Evolutionary conservation across 2,113 vertebrate genomes (phyloP).

Genomic region (Siniperca chuatsi): DNA sequence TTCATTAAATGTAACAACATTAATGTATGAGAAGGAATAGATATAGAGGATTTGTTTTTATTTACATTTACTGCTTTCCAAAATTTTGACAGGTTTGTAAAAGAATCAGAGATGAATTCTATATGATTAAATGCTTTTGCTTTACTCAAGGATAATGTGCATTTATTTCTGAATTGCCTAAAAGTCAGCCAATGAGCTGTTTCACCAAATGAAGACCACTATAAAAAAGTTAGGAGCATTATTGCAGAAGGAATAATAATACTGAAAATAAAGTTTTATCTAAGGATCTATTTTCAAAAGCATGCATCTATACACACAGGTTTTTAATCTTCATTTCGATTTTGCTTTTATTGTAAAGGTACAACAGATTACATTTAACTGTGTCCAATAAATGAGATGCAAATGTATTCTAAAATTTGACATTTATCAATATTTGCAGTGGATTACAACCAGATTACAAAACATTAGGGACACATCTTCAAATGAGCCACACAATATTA

Average conservation of each 20-base stretch:
- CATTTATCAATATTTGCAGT: neutral
- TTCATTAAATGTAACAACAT: no score
- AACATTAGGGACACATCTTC: neutral
- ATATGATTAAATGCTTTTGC: no score
- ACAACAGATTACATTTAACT: neutral
- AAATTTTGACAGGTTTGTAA: no score
- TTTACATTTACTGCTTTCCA: no score
- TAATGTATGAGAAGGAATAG: no score
- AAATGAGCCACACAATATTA: neutral
- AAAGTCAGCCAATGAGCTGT: no score
- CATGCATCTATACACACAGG: no score
- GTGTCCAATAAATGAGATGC: neutral
- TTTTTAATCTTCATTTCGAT: neutral
- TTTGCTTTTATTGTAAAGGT: neutral
- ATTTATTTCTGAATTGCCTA: no score
- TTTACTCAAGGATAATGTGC: no score
- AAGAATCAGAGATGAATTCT: no score
- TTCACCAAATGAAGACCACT: constrained; percentile 7
- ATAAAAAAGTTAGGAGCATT: neutral
- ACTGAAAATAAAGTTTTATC: neutral
- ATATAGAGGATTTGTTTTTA: no score
- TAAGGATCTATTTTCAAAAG: neutral
- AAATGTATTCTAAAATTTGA: neutral
- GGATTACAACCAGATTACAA: neutral
- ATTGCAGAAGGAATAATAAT: neutral